A percentile compares a stretch with the other conserved stretches of the same genome.
Conservation (phyloP, 2,797 vertebrate species). For the Peromyscus melanophrys region DNA sequence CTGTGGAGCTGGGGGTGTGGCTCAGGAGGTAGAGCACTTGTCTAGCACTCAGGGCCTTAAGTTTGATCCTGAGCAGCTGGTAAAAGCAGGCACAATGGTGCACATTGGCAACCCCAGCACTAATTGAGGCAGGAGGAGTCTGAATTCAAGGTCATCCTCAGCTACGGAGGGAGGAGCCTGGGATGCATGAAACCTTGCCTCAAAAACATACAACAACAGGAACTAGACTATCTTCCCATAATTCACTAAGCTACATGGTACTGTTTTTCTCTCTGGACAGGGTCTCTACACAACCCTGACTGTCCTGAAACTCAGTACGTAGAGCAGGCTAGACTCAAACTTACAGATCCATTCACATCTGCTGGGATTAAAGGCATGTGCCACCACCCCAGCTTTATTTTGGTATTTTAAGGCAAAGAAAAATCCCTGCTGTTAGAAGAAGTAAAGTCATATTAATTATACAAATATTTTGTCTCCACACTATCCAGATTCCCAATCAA, state of each 20-base stretch:
- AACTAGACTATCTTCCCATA: not conserved
- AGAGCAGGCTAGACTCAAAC: not conserved
- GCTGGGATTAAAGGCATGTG: not conserved
- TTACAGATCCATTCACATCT: not conserved
- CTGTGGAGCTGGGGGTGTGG: too few relatives aligned
- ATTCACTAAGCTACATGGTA: not conserved
- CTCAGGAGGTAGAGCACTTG: not conserved
- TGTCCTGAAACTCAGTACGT: not conserved
- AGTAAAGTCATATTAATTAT: not conserved
- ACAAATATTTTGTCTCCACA: not conserved
- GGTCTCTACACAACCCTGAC: not conserved
- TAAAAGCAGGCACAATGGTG: not conserved
- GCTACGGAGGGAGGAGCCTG: not conserved
- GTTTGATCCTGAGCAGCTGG: not conserved
- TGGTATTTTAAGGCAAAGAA: not conserved
- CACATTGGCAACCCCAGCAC: not conserved
- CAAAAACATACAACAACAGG: not conserved
- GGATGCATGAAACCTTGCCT: not conserved
- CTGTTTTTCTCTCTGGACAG: slow-evolving; percentile 12
- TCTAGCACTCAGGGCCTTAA: not conserved
- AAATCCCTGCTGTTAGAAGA: not conserved
- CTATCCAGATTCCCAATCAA: not conserved
- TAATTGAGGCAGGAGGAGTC: not conserved
- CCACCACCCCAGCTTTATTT: not conserved
- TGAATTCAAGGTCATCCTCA: not conserved